Percentiles rank a stretch among this genome's conserved stretches.
Conservation (phyloP, 2,797 vertebrate species). For the Sebastes steindachneri region DNA sequence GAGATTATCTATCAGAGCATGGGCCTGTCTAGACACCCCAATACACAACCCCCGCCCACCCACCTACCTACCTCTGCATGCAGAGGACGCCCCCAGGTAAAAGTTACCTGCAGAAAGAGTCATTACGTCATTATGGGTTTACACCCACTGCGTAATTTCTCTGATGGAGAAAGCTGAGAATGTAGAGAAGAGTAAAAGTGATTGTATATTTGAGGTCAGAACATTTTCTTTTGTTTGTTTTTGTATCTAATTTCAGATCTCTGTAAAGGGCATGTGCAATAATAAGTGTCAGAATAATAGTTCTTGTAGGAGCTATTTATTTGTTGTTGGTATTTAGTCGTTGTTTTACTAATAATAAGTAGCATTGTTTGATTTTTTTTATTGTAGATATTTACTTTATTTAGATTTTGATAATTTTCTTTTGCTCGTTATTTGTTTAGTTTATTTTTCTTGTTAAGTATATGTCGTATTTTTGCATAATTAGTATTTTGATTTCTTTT, state of each 20-base stretch:
- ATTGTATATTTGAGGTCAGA: background rate
- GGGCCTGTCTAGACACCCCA: slow-evolving; percentile 85
- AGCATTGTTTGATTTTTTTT: too few species aligned
- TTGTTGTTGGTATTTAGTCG: too few species aligned
- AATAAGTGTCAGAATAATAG: background rate
- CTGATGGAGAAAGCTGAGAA: slow-evolving; percentile 27
- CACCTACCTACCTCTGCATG: background rate
- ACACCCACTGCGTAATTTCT: slow-evolving; percentile 53
- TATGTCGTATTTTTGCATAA: too few species aligned
- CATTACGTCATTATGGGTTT: slow-evolving; percentile 80
- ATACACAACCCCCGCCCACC: slow-evolving; percentile 76
- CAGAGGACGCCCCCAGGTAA: slow-evolving; percentile 69
- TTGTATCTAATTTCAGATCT: background rate
- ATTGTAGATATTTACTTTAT: too few species aligned
- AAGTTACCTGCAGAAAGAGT: slow-evolving; percentile 73
- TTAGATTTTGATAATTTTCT: too few species aligned
- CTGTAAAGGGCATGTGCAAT: background rate
- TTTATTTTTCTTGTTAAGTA: too few species aligned
- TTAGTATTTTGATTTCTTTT: too few species aligned
- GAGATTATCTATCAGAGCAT: slow-evolving; percentile 83
- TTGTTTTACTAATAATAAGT: too few species aligned
- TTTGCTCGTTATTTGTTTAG: too few species aligned
- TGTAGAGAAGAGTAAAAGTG: background rate
- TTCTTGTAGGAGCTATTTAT: too few species aligned
- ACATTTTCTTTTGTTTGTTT: background rate